These are phyloP conservation scores for Sphyrna mokarran DNA, from an alignment of 2,113 vertebrate species.

Conservation along the genomic window DNA sequence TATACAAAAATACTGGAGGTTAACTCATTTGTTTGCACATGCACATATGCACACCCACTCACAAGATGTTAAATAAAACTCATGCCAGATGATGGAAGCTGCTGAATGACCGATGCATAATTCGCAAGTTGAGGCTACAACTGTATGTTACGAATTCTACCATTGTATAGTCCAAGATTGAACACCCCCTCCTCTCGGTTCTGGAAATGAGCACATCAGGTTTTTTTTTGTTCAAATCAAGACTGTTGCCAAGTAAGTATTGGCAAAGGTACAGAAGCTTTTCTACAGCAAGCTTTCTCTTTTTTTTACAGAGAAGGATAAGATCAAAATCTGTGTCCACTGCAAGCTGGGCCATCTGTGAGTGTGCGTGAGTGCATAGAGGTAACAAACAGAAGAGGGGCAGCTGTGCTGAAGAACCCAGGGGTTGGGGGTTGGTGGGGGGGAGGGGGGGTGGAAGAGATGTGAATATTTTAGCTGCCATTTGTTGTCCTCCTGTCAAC, in stretches of 20 bases:
- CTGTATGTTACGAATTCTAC: neutral
- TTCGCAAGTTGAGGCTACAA: neutral
- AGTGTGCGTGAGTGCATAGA: neutral
- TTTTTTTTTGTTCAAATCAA: neutral
- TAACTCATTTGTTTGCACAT: slow-evolving; percentile 33
- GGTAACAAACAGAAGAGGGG: slow-evolving; percentile 17
- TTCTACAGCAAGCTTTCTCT: neutral
- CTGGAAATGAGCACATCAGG: slow-evolving; percentile 35
- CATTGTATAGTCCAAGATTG: slow-evolving; percentile 5
- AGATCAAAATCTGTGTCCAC: slow-evolving; percentile 15
- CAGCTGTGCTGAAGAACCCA: slow-evolving; percentile 33
- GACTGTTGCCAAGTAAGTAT: slow-evolving; percentile 12
- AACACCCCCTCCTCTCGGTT: neutral
- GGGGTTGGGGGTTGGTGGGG: neutral
- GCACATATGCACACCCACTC: slow-evolving; percentile 14
- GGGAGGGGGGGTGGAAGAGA: neutral
- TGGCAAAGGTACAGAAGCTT: slow-evolving; percentile 29
- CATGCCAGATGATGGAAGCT: slow-evolving; percentile 19
- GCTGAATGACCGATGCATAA: slow-evolving; percentile 7
- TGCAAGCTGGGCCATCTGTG: slow-evolving; percentile 34
- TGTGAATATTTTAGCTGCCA: neutral
- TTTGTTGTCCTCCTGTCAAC: slow-evolving; percentile 35
- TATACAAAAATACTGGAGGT: neutral
- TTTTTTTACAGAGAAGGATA: slow-evolving; percentile 24
- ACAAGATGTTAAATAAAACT: slow-evolving; percentile 18